Evolutionary conservation across 1,140 invertebrate genomes (phyloP).

Genomic region (Triops cancriformis): DNA sequence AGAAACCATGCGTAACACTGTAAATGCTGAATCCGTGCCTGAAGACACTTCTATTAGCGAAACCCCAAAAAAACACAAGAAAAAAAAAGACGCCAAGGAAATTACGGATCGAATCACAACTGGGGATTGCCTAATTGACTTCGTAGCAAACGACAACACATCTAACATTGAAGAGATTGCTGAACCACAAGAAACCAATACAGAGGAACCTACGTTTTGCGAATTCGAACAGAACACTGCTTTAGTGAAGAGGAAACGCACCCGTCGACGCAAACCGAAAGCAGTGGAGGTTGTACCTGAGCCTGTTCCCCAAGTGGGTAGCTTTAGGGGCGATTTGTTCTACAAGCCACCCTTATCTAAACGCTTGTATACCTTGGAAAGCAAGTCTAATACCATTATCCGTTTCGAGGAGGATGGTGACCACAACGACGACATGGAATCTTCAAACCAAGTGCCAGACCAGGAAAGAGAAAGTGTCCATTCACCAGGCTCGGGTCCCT

Average conservation of each 20-base stretch:
- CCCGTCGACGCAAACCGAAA: neutral
- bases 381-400: neutral
- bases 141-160: too few species aligned
- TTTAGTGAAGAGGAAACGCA: neutral
- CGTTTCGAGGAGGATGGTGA: neutral
- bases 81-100: too few species aligned
- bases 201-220: too few species aligned
- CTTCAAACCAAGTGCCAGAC: neutral
- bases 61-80: neutral
- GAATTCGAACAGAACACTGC: slow-evolving; percentile 7
- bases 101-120: too few species aligned
- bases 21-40: too few species aligned
- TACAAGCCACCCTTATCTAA: neutral
- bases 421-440: too few species aligned
- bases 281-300: neutral
- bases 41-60: too few species aligned
- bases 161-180: too few species aligned
- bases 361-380: neutral
- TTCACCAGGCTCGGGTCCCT: neutral
- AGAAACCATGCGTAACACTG: too few species aligned
- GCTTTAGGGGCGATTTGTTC: neutral
- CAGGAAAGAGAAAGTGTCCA: neutral
- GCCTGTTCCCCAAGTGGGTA: neutral
- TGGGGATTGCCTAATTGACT: too few species aligned
- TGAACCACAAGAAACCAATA: too few species aligned